Evolutionary conservation across 1,140 invertebrate genomes (phyloP).

Genomic region (Hirudo medicinalis): DNA sequence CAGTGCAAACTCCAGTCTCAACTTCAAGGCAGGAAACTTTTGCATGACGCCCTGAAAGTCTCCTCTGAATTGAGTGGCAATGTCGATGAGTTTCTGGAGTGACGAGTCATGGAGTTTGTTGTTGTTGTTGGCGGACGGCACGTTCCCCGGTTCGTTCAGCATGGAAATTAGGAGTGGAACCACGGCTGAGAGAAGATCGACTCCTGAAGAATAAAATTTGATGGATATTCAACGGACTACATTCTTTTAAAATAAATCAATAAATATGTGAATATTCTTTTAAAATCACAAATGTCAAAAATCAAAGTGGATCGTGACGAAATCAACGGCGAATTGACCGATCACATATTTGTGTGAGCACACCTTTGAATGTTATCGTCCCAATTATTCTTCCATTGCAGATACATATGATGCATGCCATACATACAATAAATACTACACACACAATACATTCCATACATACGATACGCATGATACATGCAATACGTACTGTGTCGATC

Average conservation of each 20-base stretch:
- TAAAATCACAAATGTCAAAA: no score
- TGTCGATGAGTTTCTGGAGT: slow-evolving; percentile 71
- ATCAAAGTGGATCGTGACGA: no score
- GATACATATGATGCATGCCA: no score
- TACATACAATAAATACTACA: no score
- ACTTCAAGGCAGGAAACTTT: slow-evolving; percentile 60
- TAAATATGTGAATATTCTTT: no score
- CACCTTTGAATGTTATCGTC: no score
- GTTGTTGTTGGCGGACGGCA: slow-evolving; percentile 48
- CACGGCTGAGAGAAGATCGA: slow-evolving; percentile 70
- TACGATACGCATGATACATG: neutral
- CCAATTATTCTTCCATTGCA: no score
- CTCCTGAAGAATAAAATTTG: slow-evolving; percentile 49
- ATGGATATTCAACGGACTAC: neutral
- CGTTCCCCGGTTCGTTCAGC: slow-evolving; percentile 55
- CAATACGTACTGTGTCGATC: slow-evolving; percentile 58
- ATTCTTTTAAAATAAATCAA: no score
- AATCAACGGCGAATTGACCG: no score
- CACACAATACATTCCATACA: no score
- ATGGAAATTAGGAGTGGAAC: slow-evolving; percentile 76
- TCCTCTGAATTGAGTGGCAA: slow-evolving; percentile 63
- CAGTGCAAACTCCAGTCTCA: slow-evolving; percentile 69
- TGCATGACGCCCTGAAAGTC: slow-evolving; percentile 82
- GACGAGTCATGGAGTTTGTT: slow-evolving; percentile 63
- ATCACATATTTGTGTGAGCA: no score